Evolutionary conservation across 2,113 vertebrate genomes (phyloP), one percentile per base, ranked within the genome.

Genomic region (Thamnaconus septentrionalis): DNA sequence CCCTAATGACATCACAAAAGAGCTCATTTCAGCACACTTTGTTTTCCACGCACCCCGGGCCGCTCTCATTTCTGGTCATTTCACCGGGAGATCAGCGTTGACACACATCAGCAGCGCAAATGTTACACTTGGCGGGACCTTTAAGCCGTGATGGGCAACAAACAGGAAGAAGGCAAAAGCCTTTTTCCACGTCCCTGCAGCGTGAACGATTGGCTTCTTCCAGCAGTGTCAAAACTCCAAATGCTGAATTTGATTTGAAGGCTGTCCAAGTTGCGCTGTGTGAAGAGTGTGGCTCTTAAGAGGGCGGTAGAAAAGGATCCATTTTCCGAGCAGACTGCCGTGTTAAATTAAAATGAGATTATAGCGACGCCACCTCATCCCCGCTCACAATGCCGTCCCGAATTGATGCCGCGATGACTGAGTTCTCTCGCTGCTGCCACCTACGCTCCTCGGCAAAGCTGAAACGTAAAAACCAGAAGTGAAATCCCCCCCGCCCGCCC

Each of bases 381-480:
- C 1, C 54, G 59, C 66, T 55, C 8, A 41, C 48, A 56, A 5
- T 3, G 53, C 31, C 2, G 4, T 74, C 72, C 43, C 1, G 4
- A 75, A 80, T 62, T 0, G 41, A 69, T 62, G 75, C 41, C 18
- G 50, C n/a, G 59, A 64, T 61, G 57, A 50, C 51, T 9, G 40
- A 55, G 63, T 75, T 67, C 57, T 3, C 72, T 70, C 41, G 1
- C 40, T 59, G 60, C 69, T 59, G 60, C 69, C 61, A n/a, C 68
- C 68, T 66, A 64, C 72, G 52, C 62, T 53, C 10, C 18, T 45
- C 54, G 64, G 73, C 62, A 77, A 71, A 81, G 18, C 41, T 61
- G 49, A 71, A 71, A 80, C 53, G 65, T 67, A 70, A 63, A 31
- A 81, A 82, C 55, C 79, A 79, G 67, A 78, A 75, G 8, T 81